Conservation (phyloP, 2,113 vertebrate species). For the Sula dactylatra region DNA sequence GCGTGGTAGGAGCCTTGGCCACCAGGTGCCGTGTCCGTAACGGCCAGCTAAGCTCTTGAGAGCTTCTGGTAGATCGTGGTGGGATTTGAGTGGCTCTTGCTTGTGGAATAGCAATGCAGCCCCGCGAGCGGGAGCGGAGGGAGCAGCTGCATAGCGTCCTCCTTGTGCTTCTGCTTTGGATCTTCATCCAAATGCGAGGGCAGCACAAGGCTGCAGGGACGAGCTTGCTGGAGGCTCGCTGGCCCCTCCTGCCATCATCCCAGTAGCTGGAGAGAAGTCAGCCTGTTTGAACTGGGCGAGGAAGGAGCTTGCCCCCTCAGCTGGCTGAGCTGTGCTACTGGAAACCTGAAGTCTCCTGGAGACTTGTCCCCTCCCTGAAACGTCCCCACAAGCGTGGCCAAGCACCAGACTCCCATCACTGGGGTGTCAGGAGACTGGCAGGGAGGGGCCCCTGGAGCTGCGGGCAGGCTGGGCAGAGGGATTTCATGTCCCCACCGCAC, state of each 20-base stretch:
- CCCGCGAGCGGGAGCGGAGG: background rate
- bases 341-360: background rate
- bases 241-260: background rate
- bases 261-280: background rate
- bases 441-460: background rate
- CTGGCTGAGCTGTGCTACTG: background rate
- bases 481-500: background rate
- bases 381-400: accelerated
- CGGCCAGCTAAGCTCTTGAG: background rate
- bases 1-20: background rate
- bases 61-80: background rate
- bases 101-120: background rate
- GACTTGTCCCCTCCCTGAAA: background rate
- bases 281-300: background rate
- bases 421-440: accelerated
- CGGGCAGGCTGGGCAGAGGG: background rate
- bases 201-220: background rate
- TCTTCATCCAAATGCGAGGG: background rate
- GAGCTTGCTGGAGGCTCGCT: background rate
- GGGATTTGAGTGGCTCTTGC: background rate
- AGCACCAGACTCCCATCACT: background rate
- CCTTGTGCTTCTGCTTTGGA: background rate
- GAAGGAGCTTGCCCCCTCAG: background rate
- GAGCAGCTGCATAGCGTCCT: background rate
- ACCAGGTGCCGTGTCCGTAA: no score